These are phyloP conservation scores for Antheraea mylitta DNA, from an alignment of 1,140 invertebrate species.

Conservation along the genomic window DNA sequence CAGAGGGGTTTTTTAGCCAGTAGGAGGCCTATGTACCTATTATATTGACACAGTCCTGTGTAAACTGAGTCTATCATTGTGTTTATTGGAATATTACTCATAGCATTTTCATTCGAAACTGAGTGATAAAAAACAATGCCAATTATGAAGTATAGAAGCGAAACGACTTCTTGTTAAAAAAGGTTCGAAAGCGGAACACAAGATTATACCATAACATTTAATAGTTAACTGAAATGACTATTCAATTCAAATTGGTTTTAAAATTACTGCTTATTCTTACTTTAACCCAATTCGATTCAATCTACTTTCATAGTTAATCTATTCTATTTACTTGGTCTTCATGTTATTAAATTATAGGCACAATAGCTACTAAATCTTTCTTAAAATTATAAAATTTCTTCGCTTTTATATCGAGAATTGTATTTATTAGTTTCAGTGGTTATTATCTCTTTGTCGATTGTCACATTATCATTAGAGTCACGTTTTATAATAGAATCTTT, in stretches of 20 bases:
- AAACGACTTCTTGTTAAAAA: not conserved
- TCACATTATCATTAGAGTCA: too few species aligned
- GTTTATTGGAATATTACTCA: not conserved
- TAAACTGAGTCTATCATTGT: not conserved
- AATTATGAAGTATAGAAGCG: not conserved
- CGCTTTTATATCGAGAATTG: too few species aligned
- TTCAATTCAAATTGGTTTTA: not conserved
- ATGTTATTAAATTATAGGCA: not conserved
- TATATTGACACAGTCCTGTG: not conserved
- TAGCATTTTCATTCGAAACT: not conserved
- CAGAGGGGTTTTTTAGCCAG: too few species aligned
- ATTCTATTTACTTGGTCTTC: not conserved
- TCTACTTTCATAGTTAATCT: not conserved
- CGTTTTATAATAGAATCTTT: too few species aligned
- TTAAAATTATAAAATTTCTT: too few species aligned
- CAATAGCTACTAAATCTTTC: too few species aligned
- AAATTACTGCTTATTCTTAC: not conserved
- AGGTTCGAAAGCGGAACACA: not conserved
- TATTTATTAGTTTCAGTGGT: too few species aligned
- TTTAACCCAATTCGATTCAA: not conserved
- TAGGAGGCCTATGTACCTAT: too few species aligned
- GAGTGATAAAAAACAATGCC: not conserved
- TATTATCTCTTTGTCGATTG: too few species aligned
- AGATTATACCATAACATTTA: conserved; percentile 1
- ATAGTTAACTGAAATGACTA: not conserved